Conservation (phyloP, 2,797 vertebrate genomes). For the Molossus molossus region DNA sequence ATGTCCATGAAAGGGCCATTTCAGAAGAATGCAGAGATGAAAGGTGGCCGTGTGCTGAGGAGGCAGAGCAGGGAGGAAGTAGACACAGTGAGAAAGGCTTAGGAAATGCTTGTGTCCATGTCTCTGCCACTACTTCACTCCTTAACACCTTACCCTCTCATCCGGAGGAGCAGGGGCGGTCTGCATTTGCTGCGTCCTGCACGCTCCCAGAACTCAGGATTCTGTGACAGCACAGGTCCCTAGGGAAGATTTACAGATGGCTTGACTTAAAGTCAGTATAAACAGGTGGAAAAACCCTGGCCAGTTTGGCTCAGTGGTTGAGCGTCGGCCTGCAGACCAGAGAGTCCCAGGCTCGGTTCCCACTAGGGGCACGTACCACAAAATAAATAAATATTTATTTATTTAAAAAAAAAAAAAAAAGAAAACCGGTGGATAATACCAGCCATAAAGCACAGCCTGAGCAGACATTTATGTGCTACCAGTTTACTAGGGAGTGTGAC, state of each 20-base stretch:
- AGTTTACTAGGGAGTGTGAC: not conserved
- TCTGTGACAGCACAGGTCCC: not conserved
- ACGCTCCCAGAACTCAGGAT: not conserved
- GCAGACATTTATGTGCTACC: not conserved
- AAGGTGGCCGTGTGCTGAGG: not conserved
- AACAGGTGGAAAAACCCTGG: not conserved
- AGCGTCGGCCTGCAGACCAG: too few relatives aligned
- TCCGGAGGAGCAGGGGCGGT: too few relatives aligned
- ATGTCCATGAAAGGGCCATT: not conserved
- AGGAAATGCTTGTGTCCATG: not conserved
- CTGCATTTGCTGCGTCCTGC: not conserved
- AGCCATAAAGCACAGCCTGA: not conserved
- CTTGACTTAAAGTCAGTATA: slow-evolving; percentile 27
- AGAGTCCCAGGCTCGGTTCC: too few relatives aligned
- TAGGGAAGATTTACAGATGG: slow-evolving; percentile 6
- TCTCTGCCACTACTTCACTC: not conserved
- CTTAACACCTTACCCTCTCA: not conserved
- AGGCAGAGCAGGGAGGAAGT: not conserved
- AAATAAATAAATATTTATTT: too few relatives aligned
- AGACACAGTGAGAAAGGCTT: not conserved
- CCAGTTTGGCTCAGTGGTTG: too few relatives aligned
- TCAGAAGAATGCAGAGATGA: not conserved
- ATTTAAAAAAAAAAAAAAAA: too few relatives aligned
- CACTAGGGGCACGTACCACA: too few relatives aligned
- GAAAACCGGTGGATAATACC: slow-evolving; percentile 30